A percentile compares a stretch with the other conserved stretches of the same genome.
These are phyloP conservation scores for Bombus waltoni DNA, from an alignment of 1,140 invertebrate genomes.

Conservation along the genomic window DNA sequence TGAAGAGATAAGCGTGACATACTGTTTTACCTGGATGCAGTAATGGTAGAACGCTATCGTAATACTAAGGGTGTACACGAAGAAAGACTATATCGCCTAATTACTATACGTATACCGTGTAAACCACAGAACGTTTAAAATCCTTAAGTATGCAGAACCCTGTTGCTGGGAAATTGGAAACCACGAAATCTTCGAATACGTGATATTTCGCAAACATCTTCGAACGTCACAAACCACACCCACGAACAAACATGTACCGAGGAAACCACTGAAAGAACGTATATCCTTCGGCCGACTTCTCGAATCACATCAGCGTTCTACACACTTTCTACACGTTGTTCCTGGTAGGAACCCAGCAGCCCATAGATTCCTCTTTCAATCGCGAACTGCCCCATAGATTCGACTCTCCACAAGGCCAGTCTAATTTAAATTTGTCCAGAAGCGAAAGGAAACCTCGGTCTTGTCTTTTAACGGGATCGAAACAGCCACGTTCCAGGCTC, in stretches of 20 bases:
- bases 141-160: too few species aligned
- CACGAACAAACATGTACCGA: not conserved
- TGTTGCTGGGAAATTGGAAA: not conserved
- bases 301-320: not conserved
- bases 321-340: not conserved
- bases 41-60: too few species aligned
- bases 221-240: not conserved
- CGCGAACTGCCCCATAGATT: conserved; percentile 10
- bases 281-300: not conserved
- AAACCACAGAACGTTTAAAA: too few species aligned
- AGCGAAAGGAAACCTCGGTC: conserved; percentile 34
- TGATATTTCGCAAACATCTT: too few species aligned
- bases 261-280: not conserved
- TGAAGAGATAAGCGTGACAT: too few species aligned
- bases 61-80: too few species aligned
- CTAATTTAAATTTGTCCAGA: conserved; percentile 48
- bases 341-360: not conserved
- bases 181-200: not conserved
- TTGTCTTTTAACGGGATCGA: conserved; percentile 64
- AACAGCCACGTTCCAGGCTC: conserved; percentile 3
- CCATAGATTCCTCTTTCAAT: conserved; percentile 1
- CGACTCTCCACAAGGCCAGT: not conserved
- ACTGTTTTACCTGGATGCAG: too few species aligned
- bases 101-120: too few species aligned
- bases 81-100: too few species aligned